Evolutionary conservation across 1,140 invertebrate genomes (phyloP).

Genomic region (Neuroterus valhalla): DNA sequence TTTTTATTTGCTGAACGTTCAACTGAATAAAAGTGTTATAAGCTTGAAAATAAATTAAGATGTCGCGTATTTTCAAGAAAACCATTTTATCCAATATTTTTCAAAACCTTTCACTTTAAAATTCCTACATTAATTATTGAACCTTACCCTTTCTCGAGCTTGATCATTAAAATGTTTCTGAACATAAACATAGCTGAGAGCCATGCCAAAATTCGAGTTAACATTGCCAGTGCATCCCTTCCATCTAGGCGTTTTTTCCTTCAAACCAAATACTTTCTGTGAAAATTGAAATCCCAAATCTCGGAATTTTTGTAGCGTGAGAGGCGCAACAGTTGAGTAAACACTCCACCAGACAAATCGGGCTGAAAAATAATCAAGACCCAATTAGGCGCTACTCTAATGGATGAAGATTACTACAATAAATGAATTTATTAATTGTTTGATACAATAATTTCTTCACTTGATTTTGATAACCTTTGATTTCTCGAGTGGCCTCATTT

Average conservation of each 20-base stretch:
- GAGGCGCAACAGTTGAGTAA: constrained; percentile 80
- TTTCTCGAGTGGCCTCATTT: constrained; percentile 22
- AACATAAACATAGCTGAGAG: constrained; percentile 86
- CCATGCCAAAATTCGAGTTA: constrained; percentile 86
- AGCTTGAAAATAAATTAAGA: background rate
- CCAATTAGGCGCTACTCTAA: constrained; percentile 25
- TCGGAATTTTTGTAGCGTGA: constrained; percentile 78
- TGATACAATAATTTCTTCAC: constrained; percentile 21
- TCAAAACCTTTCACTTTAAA: too few species aligned
- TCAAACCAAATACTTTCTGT: constrained; percentile 78
- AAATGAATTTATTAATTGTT: constrained; percentile 26
- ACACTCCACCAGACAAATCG: constrained; percentile 81
- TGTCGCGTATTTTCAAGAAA: background rate
- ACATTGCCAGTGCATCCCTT: constrained; percentile 84
- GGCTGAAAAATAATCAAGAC: constrained; percentile 69
- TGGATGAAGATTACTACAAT: constrained; percentile 25
- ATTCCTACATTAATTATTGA: too few species aligned
- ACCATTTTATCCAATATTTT: too few species aligned
- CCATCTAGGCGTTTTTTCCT: constrained; percentile 81
- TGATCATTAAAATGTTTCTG: constrained; percentile 81
- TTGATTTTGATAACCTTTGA: constrained; percentile 22
- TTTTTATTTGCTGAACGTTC: constrained; percentile 19
- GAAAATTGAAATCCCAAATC: constrained; percentile 79
- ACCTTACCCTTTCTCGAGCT: constrained; percentile 80
- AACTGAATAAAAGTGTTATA: background rate